Conservation (phyloP, 2,113 vertebrate species). For the Conger conger region DNA sequence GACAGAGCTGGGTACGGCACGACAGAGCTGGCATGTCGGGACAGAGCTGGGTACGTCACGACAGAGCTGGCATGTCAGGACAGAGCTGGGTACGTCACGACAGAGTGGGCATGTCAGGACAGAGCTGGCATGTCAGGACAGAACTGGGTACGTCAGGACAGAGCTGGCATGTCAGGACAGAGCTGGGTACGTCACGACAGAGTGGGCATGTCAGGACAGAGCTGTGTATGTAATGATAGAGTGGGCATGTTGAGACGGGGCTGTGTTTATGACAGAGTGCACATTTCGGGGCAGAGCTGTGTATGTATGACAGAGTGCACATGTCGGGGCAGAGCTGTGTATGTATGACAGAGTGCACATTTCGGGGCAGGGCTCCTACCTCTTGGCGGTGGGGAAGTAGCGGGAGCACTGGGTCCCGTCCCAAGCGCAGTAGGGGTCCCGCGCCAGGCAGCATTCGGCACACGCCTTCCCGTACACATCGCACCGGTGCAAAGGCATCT, state of each 20-base stretch:
- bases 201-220: no score
- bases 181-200: no score
- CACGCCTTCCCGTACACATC: conserved; percentile 95
- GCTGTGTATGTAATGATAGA: no score
- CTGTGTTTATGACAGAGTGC: neutral
- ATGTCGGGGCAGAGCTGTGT: neutral
- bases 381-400: conserved; percentile 96
- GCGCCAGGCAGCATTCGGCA: conserved; percentile 94
- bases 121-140: no score
- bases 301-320: neutral
- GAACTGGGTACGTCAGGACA: no score
- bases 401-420: conserved; percentile 92
- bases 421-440: conserved; percentile 98
- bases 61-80: no score
- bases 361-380: conserved; percentile 64
- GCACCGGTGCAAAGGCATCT: conserved; percentile 93
- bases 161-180: no score
- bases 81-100: no score
- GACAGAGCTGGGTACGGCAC: no score
- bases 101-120: no score
- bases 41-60: no score
- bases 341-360: neutral
- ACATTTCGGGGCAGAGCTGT: neutral
- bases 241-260: neutral
- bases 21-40: no score